phyloP scores from a whole-genome alignment of 1,140 invertebrate species.

The Polyergus mexicanus region DNA sequence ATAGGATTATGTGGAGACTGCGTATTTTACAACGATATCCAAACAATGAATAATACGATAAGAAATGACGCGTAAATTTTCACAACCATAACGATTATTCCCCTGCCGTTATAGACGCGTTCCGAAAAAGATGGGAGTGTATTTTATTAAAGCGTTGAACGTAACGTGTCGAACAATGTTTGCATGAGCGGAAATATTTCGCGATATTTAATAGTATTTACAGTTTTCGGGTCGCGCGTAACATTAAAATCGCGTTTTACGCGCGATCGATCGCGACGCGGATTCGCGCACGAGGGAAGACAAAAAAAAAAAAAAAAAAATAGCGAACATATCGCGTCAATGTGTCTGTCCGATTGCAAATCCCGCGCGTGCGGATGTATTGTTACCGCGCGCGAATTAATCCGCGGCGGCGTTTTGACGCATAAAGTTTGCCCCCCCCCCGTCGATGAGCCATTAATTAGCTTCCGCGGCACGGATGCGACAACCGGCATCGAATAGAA shows the following conservation, averaged over 20 bases:
- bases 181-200: not conserved
- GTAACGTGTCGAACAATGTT: slow-evolving; percentile 16
- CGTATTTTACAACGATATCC: not conserved
- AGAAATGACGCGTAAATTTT: slow-evolving; percentile 18
- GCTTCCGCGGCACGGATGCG: slow-evolving; percentile 71
- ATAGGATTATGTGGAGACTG: not conserved
- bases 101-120: not conserved
- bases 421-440: slow-evolving; percentile 70
- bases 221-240: not conserved
- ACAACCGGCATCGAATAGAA: slow-evolving; percentile 68
- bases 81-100: slow-evolving; percentile 17
- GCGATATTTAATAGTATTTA: slow-evolving; percentile 44
- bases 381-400: slow-evolving; percentile 63
- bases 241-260: slow-evolving; percentile 52
- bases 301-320: slow-evolving; percentile 8
- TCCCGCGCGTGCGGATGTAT: not conserved
- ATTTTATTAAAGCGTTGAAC: slow-evolving; percentile 11
- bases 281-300: not conserved
- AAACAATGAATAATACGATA: slow-evolving; percentile 18
- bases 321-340: not conserved
- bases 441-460: slow-evolving; percentile 75
- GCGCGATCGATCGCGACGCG: slow-evolving; percentile 22
- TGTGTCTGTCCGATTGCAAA: slow-evolving; percentile 42
- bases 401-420: slow-evolving; percentile 71
- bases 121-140: not conserved